Evolutionary conservation across 2,888 invertebrate species (phyloP), one percentile per base, ranked within the genome.

Genomic region (Panzeria rudis): DNA sequence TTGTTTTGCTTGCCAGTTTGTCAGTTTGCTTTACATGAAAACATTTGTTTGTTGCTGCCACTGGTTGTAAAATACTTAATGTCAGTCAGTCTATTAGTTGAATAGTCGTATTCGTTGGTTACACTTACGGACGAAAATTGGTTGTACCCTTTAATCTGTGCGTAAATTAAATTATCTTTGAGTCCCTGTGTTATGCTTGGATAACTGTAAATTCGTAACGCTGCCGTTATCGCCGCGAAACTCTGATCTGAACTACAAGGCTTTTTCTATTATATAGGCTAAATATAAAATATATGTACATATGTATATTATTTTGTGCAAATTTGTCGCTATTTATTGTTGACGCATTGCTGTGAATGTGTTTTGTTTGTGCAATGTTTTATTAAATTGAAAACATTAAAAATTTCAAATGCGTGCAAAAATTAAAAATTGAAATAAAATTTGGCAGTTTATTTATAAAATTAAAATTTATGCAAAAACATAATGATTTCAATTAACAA

Each of bases 51-150:
- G 54, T 69, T 64, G 76, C 76, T 71, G 72, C 75, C 73, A 79
- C 62, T 75, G 20, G n/a, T 59, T 66, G 56, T 47, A 66, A 69
- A 71, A 79, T 66, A 71, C 52, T 64, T 38, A 29, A 44, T 25
- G 72, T 56, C 66, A 47, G 64, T 80, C 69, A 32, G 66, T 80
- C 69, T 54, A 71, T 78, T 78, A 85, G 81, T 85, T 85, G 41
- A 75, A 59, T 13, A 69, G 41, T 75, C 78, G 78, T 75, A 56
- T 64, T 82, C 78, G 85, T 75, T 62, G 73, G 56, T 62, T 64
- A 73, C 75, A 69, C 75, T 75, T 64, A 72, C 78, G 82, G 56
- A 78, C 75, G 75, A 81, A 75, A 64, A 54, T 54, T 64, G 61
- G 44, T 81, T 56, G 52, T 68, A 78, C 61, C 61, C 61, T 68